Percentiles rank a stretch among this genome's conserved stretches.
phyloP scores from a whole-genome alignment of 30 jellyfish, hydroid and myxozoan genomes.

The Mastigias papua region DNA sequence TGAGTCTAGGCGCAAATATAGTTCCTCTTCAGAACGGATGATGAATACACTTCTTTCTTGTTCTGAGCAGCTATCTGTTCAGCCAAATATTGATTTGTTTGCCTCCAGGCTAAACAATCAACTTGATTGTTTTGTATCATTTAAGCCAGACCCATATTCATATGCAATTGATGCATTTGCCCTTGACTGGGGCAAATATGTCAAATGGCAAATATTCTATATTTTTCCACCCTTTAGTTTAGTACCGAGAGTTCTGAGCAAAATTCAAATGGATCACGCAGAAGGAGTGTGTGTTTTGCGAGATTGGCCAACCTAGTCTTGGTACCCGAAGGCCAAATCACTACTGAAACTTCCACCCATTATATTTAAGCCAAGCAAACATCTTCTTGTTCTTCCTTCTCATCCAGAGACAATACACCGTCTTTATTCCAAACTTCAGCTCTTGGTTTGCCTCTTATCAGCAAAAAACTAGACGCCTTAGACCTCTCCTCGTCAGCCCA shows the following conservation, averaged over 20 bases:
- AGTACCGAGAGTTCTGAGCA: neutral
- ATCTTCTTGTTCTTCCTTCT: neutral
- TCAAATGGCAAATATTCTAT: too few relatives aligned
- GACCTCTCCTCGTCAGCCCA: neutral
- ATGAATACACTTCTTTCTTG: neutral
- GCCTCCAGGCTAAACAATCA: slow-evolving; percentile 35
- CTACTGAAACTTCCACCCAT: neutral
- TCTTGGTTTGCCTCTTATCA: neutral
- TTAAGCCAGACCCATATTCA: slow-evolving; percentile 59
- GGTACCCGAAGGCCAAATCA: neutral
- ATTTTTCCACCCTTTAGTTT: slow-evolving; percentile 63
- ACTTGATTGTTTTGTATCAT: neutral
- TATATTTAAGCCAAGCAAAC: neutral
- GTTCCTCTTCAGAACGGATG: slow-evolving; percentile 17
- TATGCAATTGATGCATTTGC: slow-evolving; percentile 54
- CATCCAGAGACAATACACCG: neutral
- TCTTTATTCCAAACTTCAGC: neutral
- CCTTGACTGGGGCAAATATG: slow-evolving; percentile 36
- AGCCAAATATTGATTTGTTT: slow-evolving; percentile 56
- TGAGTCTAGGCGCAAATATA: slow-evolving; percentile 5
- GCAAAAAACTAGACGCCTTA: neutral
- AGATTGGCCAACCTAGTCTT: slow-evolving; percentile 8
- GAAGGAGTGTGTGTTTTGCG: neutral
- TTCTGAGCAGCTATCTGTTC: neutral
- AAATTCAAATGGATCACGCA: neutral